phyloP scores from a whole-genome alignment of 2,888 invertebrate genomes.

The Tenthredo amoena region DNA sequence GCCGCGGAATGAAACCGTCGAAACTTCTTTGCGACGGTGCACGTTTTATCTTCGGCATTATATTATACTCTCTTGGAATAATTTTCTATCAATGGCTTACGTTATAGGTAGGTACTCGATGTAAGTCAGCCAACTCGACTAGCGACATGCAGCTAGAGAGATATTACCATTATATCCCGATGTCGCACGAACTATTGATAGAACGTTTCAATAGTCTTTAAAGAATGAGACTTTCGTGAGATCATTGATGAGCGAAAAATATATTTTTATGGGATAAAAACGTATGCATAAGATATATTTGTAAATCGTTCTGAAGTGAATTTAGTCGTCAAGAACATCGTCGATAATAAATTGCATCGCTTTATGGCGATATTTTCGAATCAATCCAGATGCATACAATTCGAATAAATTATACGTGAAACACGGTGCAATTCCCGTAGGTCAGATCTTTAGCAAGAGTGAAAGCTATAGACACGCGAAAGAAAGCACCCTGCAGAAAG shows the following conservation, averaged over 20 bases:
- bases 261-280: neutral
- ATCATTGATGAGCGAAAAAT: neutral
- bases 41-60: conserved; percentile 26
- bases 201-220: neutral
- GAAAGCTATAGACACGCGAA: conserved; percentile 25
- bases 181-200: neutral
- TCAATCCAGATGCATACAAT: conserved; percentile 13
- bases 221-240: conserved; percentile 1
- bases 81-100: conserved; percentile 24
- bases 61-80: conserved; percentile 16
- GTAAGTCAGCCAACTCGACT: neutral
- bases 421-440: neutral
- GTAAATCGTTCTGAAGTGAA: neutral
- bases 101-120: neutral
- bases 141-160: neutral
- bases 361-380: neutral
- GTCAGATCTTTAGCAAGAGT: conserved; percentile 27
- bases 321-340: neutral
- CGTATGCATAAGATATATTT: neutral
- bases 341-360: neutral
- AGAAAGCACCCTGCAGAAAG: conserved; percentile 32
- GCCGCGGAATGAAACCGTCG: conserved; percentile 24
- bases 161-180: conserved; percentile 3
- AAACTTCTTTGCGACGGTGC: conserved; percentile 8
- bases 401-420: conserved; percentile 39